Conservation (phyloP, 2,113 vertebrate species). For the Enhydra lutris region DNA sequence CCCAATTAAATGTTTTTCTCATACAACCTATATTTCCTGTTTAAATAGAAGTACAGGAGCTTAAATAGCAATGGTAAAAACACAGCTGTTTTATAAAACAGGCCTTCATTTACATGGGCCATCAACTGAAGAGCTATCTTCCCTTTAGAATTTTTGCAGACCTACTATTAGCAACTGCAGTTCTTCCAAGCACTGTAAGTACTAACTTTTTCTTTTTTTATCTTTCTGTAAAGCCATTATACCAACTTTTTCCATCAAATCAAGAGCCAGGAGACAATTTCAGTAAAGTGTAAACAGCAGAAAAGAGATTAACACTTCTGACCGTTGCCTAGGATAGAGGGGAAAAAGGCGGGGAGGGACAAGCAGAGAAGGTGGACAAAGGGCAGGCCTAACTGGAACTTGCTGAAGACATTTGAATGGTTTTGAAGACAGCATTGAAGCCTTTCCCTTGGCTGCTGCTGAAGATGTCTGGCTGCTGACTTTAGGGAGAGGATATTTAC, state of each 20-base stretch:
- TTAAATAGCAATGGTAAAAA: not conserved
- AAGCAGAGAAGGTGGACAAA: not conserved
- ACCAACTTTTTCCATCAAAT: not conserved
- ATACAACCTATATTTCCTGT: not conserved
- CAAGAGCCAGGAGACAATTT: not conserved
- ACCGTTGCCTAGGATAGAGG: not conserved
- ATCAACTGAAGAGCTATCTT: not conserved
- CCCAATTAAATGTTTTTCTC: not conserved
- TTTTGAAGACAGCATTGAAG: not conserved
- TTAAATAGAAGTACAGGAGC: not conserved
- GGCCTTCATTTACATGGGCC: not conserved
- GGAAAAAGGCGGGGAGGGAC: not conserved
- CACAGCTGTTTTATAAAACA: not conserved
- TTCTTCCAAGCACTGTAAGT: not conserved
- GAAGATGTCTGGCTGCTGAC: not conserved
- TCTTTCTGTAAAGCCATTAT: not conserved
- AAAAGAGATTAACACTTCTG: not conserved
- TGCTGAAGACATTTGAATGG: not conserved
- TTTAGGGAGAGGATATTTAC: not conserved
- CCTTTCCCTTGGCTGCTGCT: not conserved
- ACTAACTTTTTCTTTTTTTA: not conserved
- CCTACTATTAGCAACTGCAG: rapidly evolving
- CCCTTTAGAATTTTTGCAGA: not conserved
- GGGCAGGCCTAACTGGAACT: not conserved
- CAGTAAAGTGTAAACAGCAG: not conserved